phyloP scores from a whole-genome alignment of 2,888 invertebrate species.

The Machimus rusticus region DNA sequence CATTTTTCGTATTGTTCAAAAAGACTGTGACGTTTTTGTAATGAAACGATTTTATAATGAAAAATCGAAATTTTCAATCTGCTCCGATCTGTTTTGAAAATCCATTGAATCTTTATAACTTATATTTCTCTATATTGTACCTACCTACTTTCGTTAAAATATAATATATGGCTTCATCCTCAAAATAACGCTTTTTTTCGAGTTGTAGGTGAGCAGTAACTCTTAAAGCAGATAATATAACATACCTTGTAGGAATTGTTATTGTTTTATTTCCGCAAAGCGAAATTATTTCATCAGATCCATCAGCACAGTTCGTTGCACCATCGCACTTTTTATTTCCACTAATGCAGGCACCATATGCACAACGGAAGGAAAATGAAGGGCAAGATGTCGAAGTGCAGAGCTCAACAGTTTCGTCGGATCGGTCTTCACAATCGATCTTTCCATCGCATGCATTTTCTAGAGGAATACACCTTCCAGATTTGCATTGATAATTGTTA shows the following conservation, averaged over 20 bases:
- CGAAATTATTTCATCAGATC: slow-evolving; percentile 52
- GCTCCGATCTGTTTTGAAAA: no score
- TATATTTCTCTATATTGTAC: no score
- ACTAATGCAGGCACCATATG: slow-evolving; percentile 54
- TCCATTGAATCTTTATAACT: no score
- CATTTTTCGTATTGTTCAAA: no score
- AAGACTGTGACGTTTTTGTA: no score
- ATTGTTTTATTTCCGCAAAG: slow-evolving; percentile 47
- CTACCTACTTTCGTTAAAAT: no score
- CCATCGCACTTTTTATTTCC: slow-evolving; percentile 51
- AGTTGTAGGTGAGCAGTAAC: no score
- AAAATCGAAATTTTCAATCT: no score
- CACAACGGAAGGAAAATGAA: slow-evolving; percentile 53
- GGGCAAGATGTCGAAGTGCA: slow-evolving; percentile 51
- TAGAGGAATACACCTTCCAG: slow-evolving; percentile 50
- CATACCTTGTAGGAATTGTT: background rate
- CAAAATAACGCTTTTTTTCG: no score
- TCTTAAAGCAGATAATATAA: background rate
- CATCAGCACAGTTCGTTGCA: slow-evolving; percentile 52
- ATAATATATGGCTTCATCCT: no score
- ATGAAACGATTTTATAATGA: no score
- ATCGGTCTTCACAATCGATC: slow-evolving; percentile 51
- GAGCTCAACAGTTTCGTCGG: slow-evolving; percentile 52
- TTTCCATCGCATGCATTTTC: slow-evolving; percentile 60
- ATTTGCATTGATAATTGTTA: slow-evolving; percentile 40